Evolutionary conservation across 2,797 vertebrate genomes (phyloP).

Genomic region (Sebastes paucispinis): DNA sequence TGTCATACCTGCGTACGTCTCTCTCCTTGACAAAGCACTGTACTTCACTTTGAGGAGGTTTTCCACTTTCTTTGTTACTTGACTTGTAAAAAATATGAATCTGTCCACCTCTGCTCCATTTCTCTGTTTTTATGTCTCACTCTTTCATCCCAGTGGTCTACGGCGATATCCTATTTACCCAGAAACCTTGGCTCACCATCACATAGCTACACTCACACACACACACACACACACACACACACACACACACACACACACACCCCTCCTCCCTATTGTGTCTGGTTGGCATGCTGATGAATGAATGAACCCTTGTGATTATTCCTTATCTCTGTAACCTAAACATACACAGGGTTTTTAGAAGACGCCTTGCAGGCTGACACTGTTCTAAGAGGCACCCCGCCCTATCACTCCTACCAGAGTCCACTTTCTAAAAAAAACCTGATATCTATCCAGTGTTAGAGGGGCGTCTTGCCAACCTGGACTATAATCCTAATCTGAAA

Average conservation of each 20-base stretch:
- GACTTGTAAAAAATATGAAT: conserved; percentile 17
- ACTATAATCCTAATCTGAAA: conserved; percentile 58
- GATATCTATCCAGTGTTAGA: conserved; percentile 19
- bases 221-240: conserved; percentile 2
- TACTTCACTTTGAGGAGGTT: not conserved
- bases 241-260: not conserved
- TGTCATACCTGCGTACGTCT: conserved; percentile 25
- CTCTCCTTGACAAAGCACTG: conserved; percentile 4
- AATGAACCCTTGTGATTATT: conserved; percentile 57
- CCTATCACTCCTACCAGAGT: conserved; percentile 15
- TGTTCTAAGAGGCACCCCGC: conserved; percentile 13
- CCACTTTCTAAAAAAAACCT: conserved; percentile 17
- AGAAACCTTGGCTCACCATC: conserved; percentile 51
- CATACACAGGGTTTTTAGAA: conserved; percentile 33
- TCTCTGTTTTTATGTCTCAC: not conserved
- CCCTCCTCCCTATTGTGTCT: conserved; percentile 63
- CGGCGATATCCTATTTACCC: conserved; percentile 56
- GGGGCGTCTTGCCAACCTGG: conserved; percentile 18
- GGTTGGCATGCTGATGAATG: conserved; percentile 72
- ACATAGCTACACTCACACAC: conserved; percentile 14
- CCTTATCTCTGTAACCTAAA: conserved; percentile 67
- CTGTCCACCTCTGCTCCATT: not conserved
- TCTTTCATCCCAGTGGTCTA: conserved; percentile 39
- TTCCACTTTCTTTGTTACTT: conserved; percentile 16
- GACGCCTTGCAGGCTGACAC: conserved; percentile 40